These are phyloP conservation scores for Darevskia mixta DNA, from an alignment of 2,797 vertebrate species.

Conservation along the genomic window DNA sequence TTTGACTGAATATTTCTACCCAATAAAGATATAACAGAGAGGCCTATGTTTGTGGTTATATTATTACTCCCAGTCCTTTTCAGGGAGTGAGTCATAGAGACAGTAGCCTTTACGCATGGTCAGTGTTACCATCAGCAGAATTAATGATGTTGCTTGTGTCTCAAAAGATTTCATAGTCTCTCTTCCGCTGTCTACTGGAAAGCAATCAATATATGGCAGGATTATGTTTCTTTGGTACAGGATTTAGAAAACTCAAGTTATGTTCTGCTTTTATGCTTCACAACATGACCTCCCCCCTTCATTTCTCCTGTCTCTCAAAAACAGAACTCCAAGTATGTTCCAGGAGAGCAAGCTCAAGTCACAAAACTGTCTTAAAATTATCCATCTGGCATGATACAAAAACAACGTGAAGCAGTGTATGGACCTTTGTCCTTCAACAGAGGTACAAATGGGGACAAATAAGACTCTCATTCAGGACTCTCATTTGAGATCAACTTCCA, in stretches of 20 bases:
- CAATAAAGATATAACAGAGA: background rate
- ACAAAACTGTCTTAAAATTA: background rate
- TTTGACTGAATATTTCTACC: background rate
- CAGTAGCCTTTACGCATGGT: background rate
- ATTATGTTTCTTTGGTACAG: conserved; percentile 14
- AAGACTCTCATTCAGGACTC: too few relatives aligned
- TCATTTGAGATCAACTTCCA: too few relatives aligned
- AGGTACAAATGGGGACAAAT: background rate
- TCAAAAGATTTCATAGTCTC: conserved; percentile 5
- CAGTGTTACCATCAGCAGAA: background rate
- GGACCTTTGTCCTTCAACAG: background rate
- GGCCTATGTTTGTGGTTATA: background rate
- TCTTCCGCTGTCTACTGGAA: conserved; percentile 4
- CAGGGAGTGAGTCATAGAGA: background rate
- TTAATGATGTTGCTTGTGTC: background rate
- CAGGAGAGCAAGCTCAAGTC: background rate
- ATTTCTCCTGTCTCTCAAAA: conserved; percentile 1
- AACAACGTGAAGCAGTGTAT: background rate
- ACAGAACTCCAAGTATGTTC: background rate
- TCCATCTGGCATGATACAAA: background rate
- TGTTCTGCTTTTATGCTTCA: background rate
- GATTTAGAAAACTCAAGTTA: conserved; percentile 8
- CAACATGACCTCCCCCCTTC: background rate
- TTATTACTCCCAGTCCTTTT: background rate
- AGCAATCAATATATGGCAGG: conserved; percentile 11